phyloP scores from a whole-genome alignment of 2,797 vertebrate species.

The Darevskia nairensis region DNA sequence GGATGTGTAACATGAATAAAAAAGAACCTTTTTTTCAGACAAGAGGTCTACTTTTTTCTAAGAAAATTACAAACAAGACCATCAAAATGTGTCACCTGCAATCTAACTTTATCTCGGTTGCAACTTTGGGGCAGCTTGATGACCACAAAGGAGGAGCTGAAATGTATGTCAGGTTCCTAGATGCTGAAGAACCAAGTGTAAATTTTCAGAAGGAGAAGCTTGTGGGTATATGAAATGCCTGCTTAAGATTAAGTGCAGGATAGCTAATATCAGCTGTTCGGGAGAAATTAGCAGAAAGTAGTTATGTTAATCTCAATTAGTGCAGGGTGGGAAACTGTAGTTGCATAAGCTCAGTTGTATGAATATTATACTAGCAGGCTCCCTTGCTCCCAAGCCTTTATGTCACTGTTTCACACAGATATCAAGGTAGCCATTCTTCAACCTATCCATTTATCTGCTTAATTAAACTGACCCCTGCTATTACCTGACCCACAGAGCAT shows the following conservation, averaged over 20 bases:
- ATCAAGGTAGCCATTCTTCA: not conserved
- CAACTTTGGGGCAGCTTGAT: not conserved
- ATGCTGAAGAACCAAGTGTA: not conserved
- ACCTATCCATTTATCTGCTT: not conserved
- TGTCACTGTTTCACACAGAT: not conserved
- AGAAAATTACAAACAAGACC: not conserved
- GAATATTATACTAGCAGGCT: not conserved
- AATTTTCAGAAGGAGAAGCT: not conserved
- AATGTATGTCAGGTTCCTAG: not conserved
- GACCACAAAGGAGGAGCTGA: not conserved
- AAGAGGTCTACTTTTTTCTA: not conserved
- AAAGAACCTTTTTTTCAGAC: not conserved
- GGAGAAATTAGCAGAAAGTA: not conserved
- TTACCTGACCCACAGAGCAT: not conserved
- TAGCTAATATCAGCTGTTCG: not conserved
- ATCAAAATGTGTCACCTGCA: not conserved
- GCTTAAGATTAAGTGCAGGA: not conserved
- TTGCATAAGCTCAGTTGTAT: not conserved
- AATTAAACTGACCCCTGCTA: not conserved
- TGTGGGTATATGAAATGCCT: not conserved
- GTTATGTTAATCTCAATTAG: not conserved
- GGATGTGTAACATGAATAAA: slow-evolving; percentile 22
- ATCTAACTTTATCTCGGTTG: not conserved
- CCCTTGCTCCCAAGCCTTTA: not conserved
- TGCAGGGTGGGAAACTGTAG: not conserved